Base-by-base conservation (phyloP, 2,888 invertebrate genomes). In the Xestia rhomboidea region DNA sequence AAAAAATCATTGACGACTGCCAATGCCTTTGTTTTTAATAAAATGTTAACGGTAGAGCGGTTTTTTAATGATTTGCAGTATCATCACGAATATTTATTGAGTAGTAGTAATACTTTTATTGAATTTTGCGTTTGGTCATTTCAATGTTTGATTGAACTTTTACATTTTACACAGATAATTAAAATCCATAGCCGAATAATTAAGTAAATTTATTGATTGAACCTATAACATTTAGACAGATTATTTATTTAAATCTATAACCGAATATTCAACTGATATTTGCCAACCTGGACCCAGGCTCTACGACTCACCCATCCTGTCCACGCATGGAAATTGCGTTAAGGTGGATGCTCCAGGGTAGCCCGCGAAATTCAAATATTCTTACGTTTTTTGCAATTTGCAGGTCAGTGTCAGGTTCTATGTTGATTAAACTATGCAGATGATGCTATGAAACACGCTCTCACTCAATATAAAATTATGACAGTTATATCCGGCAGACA, bases 1-100 rank as follows among this genome's bases (percentile, higher is more conserved):
- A 64, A 71, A 68, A 70, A 46, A 57, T 69, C 46, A 73, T 76
- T 64, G 70, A 73, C 68, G 30, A n/a, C 27, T 30, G 13, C 27
- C 41, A 18, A 34, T 15, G 41, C 0, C 21, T 71, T 76, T 70
- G 34, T 73, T 77, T 41, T 38, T 15, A 54, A 38, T 46, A 46
- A 57, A 34, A 68, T 72, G 41, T 60, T 38, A 70, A 49, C 27
- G 15, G 21, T 54, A 27, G 7, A 57, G 13, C 15, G 54, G 46
- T 57, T 30, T 62, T 67, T 38, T 54, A n/a, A n/a, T 1, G 21
- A 18, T 41, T 62, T 49, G 24, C n/a, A 41, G 15, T 30, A 10
- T n/a, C 49, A 21, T 51, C 27, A 18, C 8, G 76, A 18, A 44
- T 49, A 57, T 54, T 24, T 13, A 54, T 49, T 60, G 15, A 7